Evolutionary conservation across 2,888 invertebrate genomes (phyloP).

Genomic region (Augochlorella aurata): DNA sequence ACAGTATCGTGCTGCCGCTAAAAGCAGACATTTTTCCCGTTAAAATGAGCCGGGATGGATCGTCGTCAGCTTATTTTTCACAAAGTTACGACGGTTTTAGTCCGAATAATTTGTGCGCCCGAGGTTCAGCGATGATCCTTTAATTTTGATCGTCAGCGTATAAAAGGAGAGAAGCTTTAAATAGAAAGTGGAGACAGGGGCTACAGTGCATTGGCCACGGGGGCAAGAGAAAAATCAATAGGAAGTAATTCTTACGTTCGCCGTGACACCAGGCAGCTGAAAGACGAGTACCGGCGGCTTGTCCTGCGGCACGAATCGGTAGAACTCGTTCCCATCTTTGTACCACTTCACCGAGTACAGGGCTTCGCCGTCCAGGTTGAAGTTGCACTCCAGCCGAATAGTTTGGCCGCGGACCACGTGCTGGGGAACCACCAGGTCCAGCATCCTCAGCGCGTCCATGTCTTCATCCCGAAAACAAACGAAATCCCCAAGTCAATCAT

Average conservation of each 20-base stretch:
- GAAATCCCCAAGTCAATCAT: neutral
- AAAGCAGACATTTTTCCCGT: neutral
- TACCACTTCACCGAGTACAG: conserved; percentile 96
- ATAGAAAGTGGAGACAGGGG: conserved; percentile 33
- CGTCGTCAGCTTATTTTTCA: neutral
- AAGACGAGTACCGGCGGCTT: conserved; percentile 91
- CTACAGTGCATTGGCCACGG: conserved; percentile 21
- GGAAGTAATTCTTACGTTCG: conserved; percentile 87
- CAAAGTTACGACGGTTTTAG: neutral
- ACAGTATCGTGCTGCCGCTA: neutral
- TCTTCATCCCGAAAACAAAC: conserved; percentile 38
- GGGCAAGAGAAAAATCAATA: conserved; percentile 45
- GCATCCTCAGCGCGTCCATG: conserved; percentile 84
- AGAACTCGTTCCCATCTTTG: conserved; percentile 95
- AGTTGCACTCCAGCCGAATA: conserved; percentile 91
- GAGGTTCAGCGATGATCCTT: neutral
- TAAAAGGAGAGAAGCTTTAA: conserved; percentile 40
- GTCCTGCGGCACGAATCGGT: conserved; percentile 92
- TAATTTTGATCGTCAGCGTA: neutral
- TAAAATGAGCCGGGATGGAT: neutral
- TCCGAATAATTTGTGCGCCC: neutral
- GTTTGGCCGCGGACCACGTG: conserved; percentile 91
- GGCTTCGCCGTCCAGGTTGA: conserved; percentile 91
- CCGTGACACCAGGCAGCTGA: conserved; percentile 90
- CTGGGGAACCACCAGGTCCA: conserved; percentile 91